These are phyloP conservation scores for Mimumesa dahlbomi DNA, from an alignment of 2,888 invertebrate genomes.

Conservation along the genomic window DNA sequence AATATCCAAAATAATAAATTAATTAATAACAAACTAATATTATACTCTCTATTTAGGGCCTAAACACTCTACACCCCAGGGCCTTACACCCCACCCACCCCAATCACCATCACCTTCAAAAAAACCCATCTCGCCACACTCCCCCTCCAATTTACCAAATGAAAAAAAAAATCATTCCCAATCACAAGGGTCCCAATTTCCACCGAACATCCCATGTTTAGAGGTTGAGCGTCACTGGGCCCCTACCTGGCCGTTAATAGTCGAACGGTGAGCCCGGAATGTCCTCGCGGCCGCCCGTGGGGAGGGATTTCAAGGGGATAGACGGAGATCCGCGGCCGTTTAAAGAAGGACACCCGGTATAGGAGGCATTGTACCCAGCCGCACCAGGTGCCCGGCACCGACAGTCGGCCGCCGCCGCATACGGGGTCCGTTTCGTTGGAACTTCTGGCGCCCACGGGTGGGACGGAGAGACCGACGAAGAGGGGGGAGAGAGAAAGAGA, in stretches of 20 bases:
- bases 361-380: slow-evolving; percentile 73
- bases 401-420: slow-evolving; percentile 63
- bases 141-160: too few species aligned
- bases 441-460: too few species aligned
- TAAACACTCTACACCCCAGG: too few species aligned
- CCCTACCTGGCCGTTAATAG: slow-evolving; percentile 57
- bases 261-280: slow-evolving; percentile 49
- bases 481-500: slow-evolving; percentile 26
- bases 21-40: too few species aligned
- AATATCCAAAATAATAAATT: too few species aligned
- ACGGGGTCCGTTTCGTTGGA: slow-evolving; percentile 43
- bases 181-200: too few species aligned
- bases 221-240: slow-evolving; percentile 52
- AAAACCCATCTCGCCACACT: too few species aligned
- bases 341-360: slow-evolving; percentile 67
- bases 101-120: too few species aligned
- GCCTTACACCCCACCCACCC: too few species aligned
- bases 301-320: slow-evolving; percentile 58
- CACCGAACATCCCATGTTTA: background rate
- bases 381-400: slow-evolving; percentile 71
- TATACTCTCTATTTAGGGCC: too few species aligned
- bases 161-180: too few species aligned
- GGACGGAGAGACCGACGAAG: slow-evolving; percentile 19
- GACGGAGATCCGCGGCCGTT: slow-evolving; percentile 43
- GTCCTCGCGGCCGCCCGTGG: slow-evolving; percentile 60